Evolutionary conservation across 1,140 invertebrate genomes (phyloP).

Genomic region (Proales similis): DNA sequence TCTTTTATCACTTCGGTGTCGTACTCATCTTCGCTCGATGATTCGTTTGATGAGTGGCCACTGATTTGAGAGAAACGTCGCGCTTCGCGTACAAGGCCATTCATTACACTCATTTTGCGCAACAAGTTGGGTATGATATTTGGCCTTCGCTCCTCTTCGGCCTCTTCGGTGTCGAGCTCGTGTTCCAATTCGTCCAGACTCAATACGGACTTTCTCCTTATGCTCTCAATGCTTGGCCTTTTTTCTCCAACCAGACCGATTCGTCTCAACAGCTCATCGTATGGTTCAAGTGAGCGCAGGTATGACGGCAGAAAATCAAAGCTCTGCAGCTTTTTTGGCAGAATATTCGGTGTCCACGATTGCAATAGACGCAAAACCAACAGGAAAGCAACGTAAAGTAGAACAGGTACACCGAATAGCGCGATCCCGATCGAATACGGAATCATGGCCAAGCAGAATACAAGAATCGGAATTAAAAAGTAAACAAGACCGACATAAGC

Average conservation of each 20-base stretch:
- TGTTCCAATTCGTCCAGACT: too few relatives aligned
- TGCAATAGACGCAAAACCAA: neutral
- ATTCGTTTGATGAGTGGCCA: neutral
- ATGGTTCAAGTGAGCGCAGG: constrained; percentile 13
- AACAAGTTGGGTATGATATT: constrained; percentile 7
- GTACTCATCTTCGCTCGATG: constrained; percentile 6
- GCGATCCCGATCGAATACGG: constrained; percentile 24
- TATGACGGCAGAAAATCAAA: constrained; percentile 6
- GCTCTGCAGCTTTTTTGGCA: constrained; percentile 8
- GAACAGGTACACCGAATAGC: constrained; percentile 15
- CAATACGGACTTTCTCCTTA: too few relatives aligned
- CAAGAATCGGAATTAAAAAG: constrained; percentile 55
- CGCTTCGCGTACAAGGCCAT: constrained; percentile 17
- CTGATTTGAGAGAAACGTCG: neutral
- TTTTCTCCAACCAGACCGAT: neutral
- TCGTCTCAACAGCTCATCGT: neutral
- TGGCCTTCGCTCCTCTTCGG: neutral
- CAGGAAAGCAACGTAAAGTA: neutral
- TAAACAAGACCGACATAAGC: constrained; percentile 58
- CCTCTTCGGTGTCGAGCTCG: neutral
- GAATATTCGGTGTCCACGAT: neutral
- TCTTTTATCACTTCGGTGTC: too few relatives aligned
- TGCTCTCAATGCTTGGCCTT: too few relatives aligned
- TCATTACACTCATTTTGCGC: constrained; percentile 4
- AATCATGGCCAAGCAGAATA: constrained; percentile 52